Evolutionary conservation across 2,113 vertebrate species (phyloP).

Genomic region (Dipodomys ordii): DNA sequence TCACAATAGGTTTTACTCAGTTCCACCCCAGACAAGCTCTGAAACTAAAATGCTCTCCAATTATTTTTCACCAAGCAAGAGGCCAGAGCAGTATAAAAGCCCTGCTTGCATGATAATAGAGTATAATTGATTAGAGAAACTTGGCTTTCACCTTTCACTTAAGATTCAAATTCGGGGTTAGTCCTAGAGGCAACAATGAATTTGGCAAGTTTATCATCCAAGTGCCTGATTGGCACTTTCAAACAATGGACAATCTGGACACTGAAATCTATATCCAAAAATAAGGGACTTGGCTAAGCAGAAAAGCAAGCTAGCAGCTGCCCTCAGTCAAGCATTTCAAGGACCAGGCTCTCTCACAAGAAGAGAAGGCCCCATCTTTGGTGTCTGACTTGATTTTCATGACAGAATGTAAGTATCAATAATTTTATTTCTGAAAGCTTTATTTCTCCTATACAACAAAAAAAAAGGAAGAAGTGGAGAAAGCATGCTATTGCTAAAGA

Average conservation of each 20-base stretch:
- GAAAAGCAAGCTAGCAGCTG: not conserved
- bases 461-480: not conserved
- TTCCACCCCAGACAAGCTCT: not conserved
- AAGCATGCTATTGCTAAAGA: not conserved
- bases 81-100: not conserved
- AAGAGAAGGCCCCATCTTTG: not conserved
- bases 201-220: not conserved
- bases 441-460: not conserved
- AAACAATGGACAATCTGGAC: conserved; percentile 29
- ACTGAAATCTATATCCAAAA: not conserved
- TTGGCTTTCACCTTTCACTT: conserved; percentile 34
- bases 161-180: conserved; percentile 41
- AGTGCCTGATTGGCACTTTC: not conserved
- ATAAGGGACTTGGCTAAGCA: not conserved
- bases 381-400: not conserved
- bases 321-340: not conserved
- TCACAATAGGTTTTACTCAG: not conserved
- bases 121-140: not conserved
- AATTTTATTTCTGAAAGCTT: not conserved
- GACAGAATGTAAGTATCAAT: not conserved
- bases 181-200: conserved; percentile 24
- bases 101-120: not conserved
- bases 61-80: not conserved
- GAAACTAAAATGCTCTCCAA: not conserved
- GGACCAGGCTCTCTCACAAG: accelerated